A percentile compares a stretch with the other conserved stretches of the same genome.
These are phyloP conservation scores for Phalera bucephala DNA, from an alignment of 2,888 invertebrate genomes.

Conservation along the genomic window DNA sequence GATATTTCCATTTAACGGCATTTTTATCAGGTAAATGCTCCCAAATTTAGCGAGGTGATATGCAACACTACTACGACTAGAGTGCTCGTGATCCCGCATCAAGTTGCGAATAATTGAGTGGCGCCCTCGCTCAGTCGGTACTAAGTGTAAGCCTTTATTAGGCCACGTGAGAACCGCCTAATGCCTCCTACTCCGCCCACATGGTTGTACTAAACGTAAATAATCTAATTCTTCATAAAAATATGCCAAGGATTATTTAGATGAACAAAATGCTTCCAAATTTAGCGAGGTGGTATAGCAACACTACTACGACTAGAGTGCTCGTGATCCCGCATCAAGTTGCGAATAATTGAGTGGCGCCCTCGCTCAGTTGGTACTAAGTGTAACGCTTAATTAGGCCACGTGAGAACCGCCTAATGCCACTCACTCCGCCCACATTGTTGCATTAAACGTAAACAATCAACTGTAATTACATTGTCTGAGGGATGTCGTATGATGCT, in stretches of 20 bases:
- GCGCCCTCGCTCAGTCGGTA: constrained; percentile 52
- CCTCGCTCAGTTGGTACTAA: constrained; percentile 55
- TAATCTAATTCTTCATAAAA: too few relatives aligned
- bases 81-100: constrained; percentile 70
- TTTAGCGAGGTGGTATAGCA: too few relatives aligned
- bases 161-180: constrained; percentile 70
- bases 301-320: constrained; percentile 8
- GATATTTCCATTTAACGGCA: too few relatives aligned
- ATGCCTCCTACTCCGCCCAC: constrained; percentile 49
- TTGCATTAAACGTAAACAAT: constrained; percentile 57
- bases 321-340: constrained; percentile 75
- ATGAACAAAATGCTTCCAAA: too few relatives aligned
- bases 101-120: constrained; percentile 74
- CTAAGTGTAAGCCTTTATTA: constrained; percentile 75
- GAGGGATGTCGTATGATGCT: constrained; percentile 18
- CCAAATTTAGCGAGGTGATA: too few relatives aligned
- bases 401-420: constrained; percentile 66
- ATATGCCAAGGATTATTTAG: too few relatives aligned
- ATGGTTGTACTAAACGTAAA: constrained; percentile 56
- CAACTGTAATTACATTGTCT: constrained; percentile 34
- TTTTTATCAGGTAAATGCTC: too few relatives aligned
- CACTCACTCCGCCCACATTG: constrained; percentile 51
- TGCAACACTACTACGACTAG: constrained; percentile 7
- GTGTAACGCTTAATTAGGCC: constrained; percentile 75
- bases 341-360: constrained; percentile 73